Base-by-base conservation (phyloP, 2,113 vertebrate genomes). In the Perca fluviatilis region DNA sequence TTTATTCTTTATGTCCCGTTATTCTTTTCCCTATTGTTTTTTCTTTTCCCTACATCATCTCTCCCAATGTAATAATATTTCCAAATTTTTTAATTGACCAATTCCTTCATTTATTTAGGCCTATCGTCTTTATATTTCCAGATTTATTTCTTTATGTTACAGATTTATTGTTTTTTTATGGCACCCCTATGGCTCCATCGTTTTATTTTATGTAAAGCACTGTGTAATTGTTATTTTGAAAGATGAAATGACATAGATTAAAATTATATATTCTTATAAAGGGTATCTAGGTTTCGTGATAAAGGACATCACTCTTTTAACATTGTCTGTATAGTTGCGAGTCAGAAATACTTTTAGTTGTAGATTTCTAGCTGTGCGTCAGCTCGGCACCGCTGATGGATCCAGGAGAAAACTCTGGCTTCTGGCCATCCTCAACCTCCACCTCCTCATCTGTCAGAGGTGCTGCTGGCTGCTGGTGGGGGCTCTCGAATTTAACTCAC, bases 371-470 rank as follows among this genome's bases (percentile, higher is more conserved):
- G 53, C 66, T 43, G 11, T 49, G 54, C 23, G 27, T 47, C 82
- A 79, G 66, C 84, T 50, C 70, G 74, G 50, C 67, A 54, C 36
- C 30, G 21, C 69, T 43, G 19, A 72, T 67, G 60, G 40, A 82
- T 76, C 58, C 62, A 76, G n/a, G 46, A 80, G 23, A 72, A 72
- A 58, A 62, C 66, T 73, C 56, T 86, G 83, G 86, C 86, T 82
- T 13, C 51, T 33, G 68, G 85, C 85, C 78, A 79, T 72, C 57
- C 71, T 58, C 66, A 74, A 86, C 83, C 74, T 86, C 86, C 74
- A 82, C 83, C 86, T 84, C 77, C 83, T 88, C 86, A 86, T 79
- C 75, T 77, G 3, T 79, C 74, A 79, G 51, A 71, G 75, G 5
- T 49, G 40, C 40, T 43, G 40, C 10, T 11, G 9, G 51, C 51